Base-by-base conservation (phyloP, 2,797 vertebrate genomes). In the Garrulus glandarius region DNA sequence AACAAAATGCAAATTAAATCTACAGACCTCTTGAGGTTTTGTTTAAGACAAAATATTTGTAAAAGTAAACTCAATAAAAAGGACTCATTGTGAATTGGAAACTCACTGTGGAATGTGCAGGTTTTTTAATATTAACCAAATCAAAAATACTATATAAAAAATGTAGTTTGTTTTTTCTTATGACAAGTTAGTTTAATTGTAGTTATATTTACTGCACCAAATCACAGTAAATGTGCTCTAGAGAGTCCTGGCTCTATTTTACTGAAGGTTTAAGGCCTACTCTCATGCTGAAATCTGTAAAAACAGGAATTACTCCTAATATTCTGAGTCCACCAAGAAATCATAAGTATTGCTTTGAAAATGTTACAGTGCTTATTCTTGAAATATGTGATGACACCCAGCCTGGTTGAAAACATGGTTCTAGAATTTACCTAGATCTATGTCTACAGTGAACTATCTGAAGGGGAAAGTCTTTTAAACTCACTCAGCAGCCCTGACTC, bases 41-140 rank as follows among this genome's bases (percentile, higher is more conserved):
- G 30, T 83, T 82, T 78, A 69, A 95, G 93, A 81, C 49, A 93
- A 92, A 91, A 50, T 89, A 84, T 59, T 69, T 84, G 8, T 82
- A 84, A 67, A 82, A 92, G 30, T 79, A 70, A 87, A 70, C 60
- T 63, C 41, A 87, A 7, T 47, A 79, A 70, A 87, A 92, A 56
- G 26, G 3, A 30, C 30, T 89, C 76, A 46, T 90, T 89, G 82
- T 87, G 24, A 84, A 84, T 77, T 87, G 41, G 41, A 74, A 82
- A 49, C 15, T 63, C 74, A 63, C 24, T 39, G 30, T 87, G 78
- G 70, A 68, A 79, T 89, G 71, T 56, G 20, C 22, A 47, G 9
- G 2, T 36, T 89, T 94, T 65, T 89, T 71, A 52, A 24, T 83
- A 70, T 71, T 60, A 91, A 81, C 14, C 14, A 60, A 67, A 85